Conservation (phyloP, 2,113 vertebrate genomes). For the Nothoprocta pentlandii region DNA sequence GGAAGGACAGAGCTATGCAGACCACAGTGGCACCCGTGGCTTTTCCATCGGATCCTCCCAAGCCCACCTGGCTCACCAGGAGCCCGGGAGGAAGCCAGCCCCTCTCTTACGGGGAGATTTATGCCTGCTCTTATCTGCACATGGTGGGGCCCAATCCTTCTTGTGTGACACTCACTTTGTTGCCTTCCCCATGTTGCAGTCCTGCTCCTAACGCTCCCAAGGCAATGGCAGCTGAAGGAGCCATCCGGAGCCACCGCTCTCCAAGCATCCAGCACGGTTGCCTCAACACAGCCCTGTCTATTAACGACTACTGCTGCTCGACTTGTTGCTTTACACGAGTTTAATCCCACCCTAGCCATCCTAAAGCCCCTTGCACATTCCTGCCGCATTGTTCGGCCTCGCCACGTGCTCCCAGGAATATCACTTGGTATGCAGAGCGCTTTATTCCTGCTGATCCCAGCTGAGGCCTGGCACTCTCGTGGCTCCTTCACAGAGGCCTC, state of each 20-base stretch:
- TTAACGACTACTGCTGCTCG: neutral
- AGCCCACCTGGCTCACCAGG: neutral
- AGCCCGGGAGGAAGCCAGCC: neutral
- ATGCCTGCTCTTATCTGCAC: accelerated
- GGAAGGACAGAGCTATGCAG: neutral
- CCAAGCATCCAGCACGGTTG: neutral
- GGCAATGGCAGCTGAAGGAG: neutral
- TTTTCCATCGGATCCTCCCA: neutral
- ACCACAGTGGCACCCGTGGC: neutral
- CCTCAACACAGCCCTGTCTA: neutral
- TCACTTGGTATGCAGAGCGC: neutral
- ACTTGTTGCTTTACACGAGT: neutral
- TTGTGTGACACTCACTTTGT: accelerated
- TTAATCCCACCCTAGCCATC: neutral
- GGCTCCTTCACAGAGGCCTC: neutral
- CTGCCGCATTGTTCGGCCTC: neutral
- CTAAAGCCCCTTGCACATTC: neutral
- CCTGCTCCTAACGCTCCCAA: neutral
- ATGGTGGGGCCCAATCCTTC: accelerated
- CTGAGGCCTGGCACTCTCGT: neutral
- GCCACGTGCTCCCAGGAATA: neutral
- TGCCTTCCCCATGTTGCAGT: neutral
- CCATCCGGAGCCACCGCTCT: neutral
- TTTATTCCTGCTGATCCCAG: neutral
- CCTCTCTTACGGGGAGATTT: accelerated